These are phyloP conservation scores for Selenia dentaria DNA, from an alignment of 2,888 invertebrate genomes.

Conservation along the genomic window DNA sequence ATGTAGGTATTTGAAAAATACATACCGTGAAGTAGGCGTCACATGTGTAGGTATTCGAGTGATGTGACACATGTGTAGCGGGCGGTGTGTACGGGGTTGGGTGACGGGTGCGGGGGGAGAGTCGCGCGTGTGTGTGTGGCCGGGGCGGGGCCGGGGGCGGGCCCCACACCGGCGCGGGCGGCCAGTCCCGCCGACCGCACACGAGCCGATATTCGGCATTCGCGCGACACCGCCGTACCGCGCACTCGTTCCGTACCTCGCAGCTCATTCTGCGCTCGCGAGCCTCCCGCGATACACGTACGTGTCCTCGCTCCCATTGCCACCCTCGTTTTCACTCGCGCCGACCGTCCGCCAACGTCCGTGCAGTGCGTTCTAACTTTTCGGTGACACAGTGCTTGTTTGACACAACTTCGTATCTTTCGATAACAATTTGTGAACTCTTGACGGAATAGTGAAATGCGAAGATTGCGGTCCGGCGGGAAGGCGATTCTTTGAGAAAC, in stretches of 20 bases:
- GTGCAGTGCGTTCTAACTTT: constrained; percentile 60
- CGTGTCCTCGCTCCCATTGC: constrained; percentile 47
- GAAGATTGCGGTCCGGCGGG: constrained; percentile 62
- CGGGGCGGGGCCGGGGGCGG: constrained; percentile 71
- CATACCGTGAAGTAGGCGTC: constrained; percentile 75
- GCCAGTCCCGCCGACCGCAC: constrained; percentile 61
- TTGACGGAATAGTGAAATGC: constrained; percentile 60
- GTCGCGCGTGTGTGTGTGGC: constrained; percentile 52
- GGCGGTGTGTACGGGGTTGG: constrained; percentile 59
- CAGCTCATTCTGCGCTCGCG: constrained; percentile 62
- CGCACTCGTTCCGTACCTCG: constrained; percentile 49
- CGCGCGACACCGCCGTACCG: constrained; percentile 68
- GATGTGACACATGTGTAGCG: constrained; percentile 69
- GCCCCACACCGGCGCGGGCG: constrained; percentile 58
- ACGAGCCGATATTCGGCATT: constrained; percentile 61
- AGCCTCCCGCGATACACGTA: constrained; percentile 67
- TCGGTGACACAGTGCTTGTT: constrained; percentile 51
- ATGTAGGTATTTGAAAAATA: constrained; percentile 71
- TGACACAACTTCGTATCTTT: constrained; percentile 31
- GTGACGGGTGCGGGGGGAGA: constrained; percentile 48
- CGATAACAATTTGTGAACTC: constrained; percentile 27
- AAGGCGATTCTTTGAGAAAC: constrained; percentile 67
- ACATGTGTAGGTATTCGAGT: constrained; percentile 71
- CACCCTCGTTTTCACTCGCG: constrained; percentile 45
- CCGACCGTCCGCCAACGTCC: constrained; percentile 42